Conservation (phyloP, 2,113 vertebrate species). For the Urocolius indicus region DNA sequence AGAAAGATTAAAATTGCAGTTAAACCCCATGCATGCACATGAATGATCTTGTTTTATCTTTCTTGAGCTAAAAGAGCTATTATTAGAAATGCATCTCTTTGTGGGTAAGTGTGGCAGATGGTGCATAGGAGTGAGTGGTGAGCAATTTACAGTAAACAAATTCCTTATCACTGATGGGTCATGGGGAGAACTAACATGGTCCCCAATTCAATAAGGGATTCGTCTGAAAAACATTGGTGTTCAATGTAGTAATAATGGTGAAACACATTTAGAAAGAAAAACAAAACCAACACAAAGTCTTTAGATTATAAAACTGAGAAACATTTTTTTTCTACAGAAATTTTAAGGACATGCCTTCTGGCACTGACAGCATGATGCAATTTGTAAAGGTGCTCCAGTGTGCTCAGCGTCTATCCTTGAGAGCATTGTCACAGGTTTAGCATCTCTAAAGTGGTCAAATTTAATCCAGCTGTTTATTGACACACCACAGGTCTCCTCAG, state of each 20-base stretch:
- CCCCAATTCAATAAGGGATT: conserved; percentile 77
- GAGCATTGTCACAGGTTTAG: neutral
- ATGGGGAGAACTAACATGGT: conserved; percentile 82
- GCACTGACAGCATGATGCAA: neutral
- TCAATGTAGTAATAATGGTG: conserved; percentile 50
- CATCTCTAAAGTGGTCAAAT: conserved; percentile 7
- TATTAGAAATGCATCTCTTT: conserved; percentile 79
- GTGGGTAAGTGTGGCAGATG: conserved; percentile 84
- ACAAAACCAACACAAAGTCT: neutral
- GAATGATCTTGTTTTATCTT: conserved; percentile 54
- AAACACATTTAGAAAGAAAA: conserved; percentile 56
- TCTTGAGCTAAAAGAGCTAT: conserved; percentile 74
- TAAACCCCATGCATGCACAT: neutral
- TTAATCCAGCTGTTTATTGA: conserved; percentile 38
- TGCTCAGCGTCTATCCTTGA: neutral
- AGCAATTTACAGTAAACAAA: conserved; percentile 94
- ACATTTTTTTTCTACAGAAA: conserved; percentile 42
- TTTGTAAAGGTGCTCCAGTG: conserved; percentile 43
- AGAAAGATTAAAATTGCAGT: neutral
- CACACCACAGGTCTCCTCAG: neutral
- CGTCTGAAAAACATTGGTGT: conserved; percentile 68
- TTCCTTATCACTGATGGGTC: conserved; percentile 93
- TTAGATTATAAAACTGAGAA: neutral
- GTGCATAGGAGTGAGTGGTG: conserved; percentile 83
- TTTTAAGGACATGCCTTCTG: neutral